Conservation (phyloP, 2,888 invertebrate species). For the Anagyrus pseudococci region DNA sequence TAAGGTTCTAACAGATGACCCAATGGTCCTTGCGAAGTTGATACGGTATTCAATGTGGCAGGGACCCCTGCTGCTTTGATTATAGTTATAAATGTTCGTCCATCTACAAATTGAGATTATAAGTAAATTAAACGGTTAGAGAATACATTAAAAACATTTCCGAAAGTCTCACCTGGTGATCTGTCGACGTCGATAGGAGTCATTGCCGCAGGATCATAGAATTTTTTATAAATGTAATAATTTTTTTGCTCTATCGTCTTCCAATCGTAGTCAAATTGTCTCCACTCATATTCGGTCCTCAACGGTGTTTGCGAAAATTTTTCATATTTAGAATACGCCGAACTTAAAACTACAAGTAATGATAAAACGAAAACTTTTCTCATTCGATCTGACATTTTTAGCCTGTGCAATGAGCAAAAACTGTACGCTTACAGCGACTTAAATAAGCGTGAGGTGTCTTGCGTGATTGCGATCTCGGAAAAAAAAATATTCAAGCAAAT, state of each 20-base stretch:
- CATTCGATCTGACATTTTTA: slow-evolving; percentile 63
- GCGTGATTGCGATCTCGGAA: too few relatives aligned
- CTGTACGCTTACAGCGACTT: too few relatives aligned
- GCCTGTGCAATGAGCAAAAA: too few relatives aligned
- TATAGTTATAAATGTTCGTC: slow-evolving; percentile 69
- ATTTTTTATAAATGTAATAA: not conserved
- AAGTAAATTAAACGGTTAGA: not conserved
- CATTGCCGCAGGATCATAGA: not conserved
- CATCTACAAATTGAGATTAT: slow-evolving; percentile 35
- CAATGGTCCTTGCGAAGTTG: slow-evolving; percentile 46
- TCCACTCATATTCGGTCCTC: slow-evolving; percentile 12
- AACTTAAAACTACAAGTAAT: too few relatives aligned
- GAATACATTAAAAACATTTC: not conserved
- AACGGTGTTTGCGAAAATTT: too few relatives aligned
- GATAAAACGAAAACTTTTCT: not conserved
- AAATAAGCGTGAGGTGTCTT: too few relatives aligned
- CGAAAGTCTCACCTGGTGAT: slow-evolving; percentile 3
- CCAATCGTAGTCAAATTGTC: slow-evolving; percentile 14
- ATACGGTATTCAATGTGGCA: slow-evolving; percentile 65
- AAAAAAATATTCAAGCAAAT: too few relatives aligned
- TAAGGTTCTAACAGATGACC: slow-evolving; percentile 65
- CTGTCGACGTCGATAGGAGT: slow-evolving; percentile 14
- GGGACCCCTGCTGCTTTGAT: slow-evolving; percentile 72
- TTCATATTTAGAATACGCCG: too few relatives aligned
- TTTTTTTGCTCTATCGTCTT: not conserved